Evolutionary conservation across 2,888 invertebrate genomes (phyloP).

Genomic region (Troilus luridus): DNA sequence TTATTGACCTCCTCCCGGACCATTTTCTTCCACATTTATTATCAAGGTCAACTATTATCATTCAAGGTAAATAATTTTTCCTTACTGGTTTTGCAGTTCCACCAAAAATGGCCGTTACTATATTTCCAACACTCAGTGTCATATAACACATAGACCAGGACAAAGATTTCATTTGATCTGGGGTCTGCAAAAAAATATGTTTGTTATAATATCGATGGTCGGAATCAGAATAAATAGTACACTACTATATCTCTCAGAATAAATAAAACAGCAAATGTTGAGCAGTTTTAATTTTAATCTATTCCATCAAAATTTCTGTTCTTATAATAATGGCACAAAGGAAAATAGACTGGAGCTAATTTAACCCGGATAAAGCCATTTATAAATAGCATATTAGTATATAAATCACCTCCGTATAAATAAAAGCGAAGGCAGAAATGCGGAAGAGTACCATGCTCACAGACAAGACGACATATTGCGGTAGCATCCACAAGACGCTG

Average conservation of each 20-base stretch:
- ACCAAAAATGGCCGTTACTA: conserved; percentile 47
- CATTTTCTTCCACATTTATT: too few relatives aligned
- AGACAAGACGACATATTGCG: conserved; percentile 47
- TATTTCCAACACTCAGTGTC: conserved; percentile 50
- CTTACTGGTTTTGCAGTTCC: conserved; percentile 40
- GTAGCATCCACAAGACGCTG: conserved; percentile 53
- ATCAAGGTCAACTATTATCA: too few relatives aligned
- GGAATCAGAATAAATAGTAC: too few relatives aligned
- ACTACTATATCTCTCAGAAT: too few relatives aligned
- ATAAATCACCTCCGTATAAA: conserved; percentile 52
- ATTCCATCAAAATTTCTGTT: too few relatives aligned
- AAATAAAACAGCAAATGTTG: too few relatives aligned
- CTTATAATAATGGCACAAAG: too few relatives aligned
- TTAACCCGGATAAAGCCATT: too few relatives aligned
- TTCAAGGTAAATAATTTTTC: neutral
- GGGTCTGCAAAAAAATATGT: conserved; percentile 45
- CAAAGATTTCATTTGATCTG: conserved; percentile 39
- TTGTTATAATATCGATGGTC: neutral
- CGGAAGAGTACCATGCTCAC: conserved; percentile 45
- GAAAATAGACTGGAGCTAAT: too few relatives aligned
- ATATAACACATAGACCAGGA: conserved; percentile 55
- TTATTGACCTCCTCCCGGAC: too few relatives aligned
- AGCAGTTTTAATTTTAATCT: too few relatives aligned
- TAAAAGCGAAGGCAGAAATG: conserved; percentile 48
- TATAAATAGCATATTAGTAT: neutral